These are phyloP conservation scores for Channa striata DNA, from an alignment of 2,797 vertebrate genomes.

Conservation along the genomic window DNA sequence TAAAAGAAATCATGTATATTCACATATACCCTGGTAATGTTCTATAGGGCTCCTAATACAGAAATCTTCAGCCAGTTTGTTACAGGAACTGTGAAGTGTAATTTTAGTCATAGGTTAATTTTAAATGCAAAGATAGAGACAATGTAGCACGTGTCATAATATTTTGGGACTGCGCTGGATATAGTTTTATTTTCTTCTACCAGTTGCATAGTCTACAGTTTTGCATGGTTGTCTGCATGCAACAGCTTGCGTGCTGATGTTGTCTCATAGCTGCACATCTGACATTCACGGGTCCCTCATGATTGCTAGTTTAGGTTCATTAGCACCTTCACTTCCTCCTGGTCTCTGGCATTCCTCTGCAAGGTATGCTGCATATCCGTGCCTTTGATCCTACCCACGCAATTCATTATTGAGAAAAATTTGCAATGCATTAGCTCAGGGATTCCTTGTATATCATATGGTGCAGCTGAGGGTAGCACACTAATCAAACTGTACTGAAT, in stretches of 20 bases:
- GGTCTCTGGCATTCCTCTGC: conserved; percentile 56
- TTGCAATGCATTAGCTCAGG: conserved; percentile 76
- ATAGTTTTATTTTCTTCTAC: background rate
- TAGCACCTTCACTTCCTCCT: conserved; percentile 55
- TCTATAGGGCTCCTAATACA: background rate
- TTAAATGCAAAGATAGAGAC: background rate
- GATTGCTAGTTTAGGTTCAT: conserved; percentile 69
- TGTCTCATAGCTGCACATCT: conserved; percentile 40
- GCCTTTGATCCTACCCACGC: conserved; percentile 78
- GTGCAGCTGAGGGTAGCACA: conserved; percentile 52
- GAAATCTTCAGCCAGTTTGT: background rate
- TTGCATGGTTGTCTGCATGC: background rate
- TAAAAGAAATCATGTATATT: too few relatives aligned
- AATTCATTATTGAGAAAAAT: conserved; percentile 79
- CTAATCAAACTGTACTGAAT: conserved; percentile 47
- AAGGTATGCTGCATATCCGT: conserved; percentile 67
- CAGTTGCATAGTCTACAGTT: background rate
- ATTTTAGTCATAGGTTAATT: background rate
- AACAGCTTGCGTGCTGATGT: conserved; percentile 15
- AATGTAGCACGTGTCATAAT: background rate
- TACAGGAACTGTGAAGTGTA: background rate
- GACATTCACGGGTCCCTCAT: conserved; percentile 36
- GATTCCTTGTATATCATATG: conserved; percentile 60
- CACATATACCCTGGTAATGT: background rate
- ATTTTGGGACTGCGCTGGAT: background rate